phyloP scores from a whole-genome alignment of 2,888 invertebrate species.

The Latheticus oryzae region DNA sequence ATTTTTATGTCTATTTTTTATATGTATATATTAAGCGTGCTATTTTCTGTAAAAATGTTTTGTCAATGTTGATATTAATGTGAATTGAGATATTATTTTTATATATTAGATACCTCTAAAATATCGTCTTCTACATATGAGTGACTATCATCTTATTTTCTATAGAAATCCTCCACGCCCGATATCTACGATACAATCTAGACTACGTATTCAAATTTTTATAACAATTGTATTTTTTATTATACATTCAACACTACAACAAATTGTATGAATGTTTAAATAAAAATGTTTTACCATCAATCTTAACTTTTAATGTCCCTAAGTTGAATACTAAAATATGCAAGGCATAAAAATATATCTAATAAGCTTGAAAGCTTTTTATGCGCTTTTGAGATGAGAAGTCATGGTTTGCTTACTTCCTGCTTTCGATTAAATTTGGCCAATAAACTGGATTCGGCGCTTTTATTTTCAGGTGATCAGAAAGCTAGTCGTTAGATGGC shows the following conservation, averaged over 20 bases:
- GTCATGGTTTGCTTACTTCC: constrained; percentile 38
- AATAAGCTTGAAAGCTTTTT: constrained; percentile 9
- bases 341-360: no score
- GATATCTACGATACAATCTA: constrained; percentile 40
- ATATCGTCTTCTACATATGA: constrained; percentile 45
- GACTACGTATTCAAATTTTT: constrained; percentile 41
- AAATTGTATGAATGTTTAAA: constrained; percentile 43
- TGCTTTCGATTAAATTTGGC: constrained; percentile 41
- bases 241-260: constrained; percentile 39
- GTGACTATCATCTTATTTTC: constrained; percentile 42
- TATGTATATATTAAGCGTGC: constrained; percentile 54
- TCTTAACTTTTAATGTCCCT: not conserved
- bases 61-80: constrained; percentile 50
- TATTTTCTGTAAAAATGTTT: constrained; percentile 49
- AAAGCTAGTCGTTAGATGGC: constrained; percentile 23
- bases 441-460: constrained; percentile 43
- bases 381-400: constrained; percentile 30
- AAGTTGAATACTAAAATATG: no score
- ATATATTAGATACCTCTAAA: constrained; percentile 46
- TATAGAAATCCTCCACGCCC: constrained; percentile 28
- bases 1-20: constrained; percentile 53
- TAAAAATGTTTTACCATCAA: constrained; percentile 39
- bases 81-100: constrained; percentile 52
- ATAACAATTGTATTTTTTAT: constrained; percentile 44
- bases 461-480: not conserved